Conservation (phyloP, 2,888 invertebrate species). For the Tipula helvola region DNA sequence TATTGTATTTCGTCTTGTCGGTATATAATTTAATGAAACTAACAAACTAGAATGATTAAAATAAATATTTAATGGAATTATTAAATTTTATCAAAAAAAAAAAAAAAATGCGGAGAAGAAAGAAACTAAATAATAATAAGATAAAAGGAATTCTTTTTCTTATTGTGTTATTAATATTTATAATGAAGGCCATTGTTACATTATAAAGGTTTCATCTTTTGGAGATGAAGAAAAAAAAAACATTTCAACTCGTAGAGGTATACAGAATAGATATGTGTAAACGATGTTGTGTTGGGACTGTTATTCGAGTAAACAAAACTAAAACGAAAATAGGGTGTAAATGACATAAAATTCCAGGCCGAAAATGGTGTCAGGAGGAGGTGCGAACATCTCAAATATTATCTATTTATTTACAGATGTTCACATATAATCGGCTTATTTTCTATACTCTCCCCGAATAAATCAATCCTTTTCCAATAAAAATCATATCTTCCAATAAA, state of each 20-base stretch:
- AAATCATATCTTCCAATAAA: neutral
- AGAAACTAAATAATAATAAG: neutral
- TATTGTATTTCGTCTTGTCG: neutral
- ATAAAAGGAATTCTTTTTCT: neutral
- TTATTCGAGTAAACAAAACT: neutral
- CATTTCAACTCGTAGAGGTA: neutral
- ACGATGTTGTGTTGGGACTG: neutral
- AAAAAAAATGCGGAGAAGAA: neutral
- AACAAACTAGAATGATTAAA: neutral
- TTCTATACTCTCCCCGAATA: neutral
- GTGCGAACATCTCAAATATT: neutral
- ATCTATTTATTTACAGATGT: neutral
- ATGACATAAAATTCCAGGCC: neutral
- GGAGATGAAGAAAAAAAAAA: neutral
- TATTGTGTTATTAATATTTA: slow-evolving; percentile 4
- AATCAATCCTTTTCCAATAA: neutral
- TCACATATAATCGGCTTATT: neutral
- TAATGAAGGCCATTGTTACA: neutral
- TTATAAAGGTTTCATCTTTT: neutral
- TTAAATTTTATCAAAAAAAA: neutral
- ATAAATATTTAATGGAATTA: neutral
- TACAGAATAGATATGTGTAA: neutral
- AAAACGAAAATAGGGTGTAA: neutral
- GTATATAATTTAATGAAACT: neutral
- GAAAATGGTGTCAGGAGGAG: neutral